phyloP scores from a whole-genome alignment of 2,888 invertebrate species.

The Liposcelis brunnea region DNA sequence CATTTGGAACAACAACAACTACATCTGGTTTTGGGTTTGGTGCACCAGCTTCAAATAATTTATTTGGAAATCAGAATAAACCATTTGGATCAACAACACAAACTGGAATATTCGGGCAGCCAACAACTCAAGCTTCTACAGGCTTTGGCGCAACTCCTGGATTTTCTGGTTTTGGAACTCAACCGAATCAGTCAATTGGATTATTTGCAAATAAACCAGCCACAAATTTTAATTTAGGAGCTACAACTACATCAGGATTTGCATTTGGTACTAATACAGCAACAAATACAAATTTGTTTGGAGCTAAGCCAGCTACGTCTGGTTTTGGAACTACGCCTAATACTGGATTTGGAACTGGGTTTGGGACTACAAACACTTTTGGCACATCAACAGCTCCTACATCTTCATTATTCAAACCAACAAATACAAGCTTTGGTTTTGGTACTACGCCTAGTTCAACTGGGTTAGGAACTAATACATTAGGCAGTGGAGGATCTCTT shows the following conservation, averaged over 20 bases:
- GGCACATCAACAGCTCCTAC: conserved; percentile 19
- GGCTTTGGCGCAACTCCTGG: conserved; percentile 20
- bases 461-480: conserved; percentile 15
- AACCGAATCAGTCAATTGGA: conserved; percentile 25
- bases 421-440: conserved; percentile 25
- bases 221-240: conserved; percentile 23
- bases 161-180: conserved; percentile 24
- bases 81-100: conserved; percentile 28
- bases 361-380: conserved; percentile 26
- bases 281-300: conserved; percentile 21
- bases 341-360: conserved; percentile 29
- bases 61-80: conserved; percentile 28
- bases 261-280: conserved; percentile 31
- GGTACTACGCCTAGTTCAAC: conserved; percentile 21
- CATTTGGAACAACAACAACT: conserved; percentile 29
- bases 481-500: conserved; percentile 22
- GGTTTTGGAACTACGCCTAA: conserved; percentile 37
- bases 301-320: conserved; percentile 29
- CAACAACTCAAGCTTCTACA: conserved; percentile 24
- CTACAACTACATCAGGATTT: conserved; percentile 21
- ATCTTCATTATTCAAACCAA: conserved; percentile 20
- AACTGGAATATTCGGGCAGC: conserved; percentile 22
- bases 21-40: conserved; percentile 28
- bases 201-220: conserved; percentile 29
- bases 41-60: conserved; percentile 25